Conservation (phyloP, 1,140 invertebrate genomes). For the Chironomus tepperi region DNA sequence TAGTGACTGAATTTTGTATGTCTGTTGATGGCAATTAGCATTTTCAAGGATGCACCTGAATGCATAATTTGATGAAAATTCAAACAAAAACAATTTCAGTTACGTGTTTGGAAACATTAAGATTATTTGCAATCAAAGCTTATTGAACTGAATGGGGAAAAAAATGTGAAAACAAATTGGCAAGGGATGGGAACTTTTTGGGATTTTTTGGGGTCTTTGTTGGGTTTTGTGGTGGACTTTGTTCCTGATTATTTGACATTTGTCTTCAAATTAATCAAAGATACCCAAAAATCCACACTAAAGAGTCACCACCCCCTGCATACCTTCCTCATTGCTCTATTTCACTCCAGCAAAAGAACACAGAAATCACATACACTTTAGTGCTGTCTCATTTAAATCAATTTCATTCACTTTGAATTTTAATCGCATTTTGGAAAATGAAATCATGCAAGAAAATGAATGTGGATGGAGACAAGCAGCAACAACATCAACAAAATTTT, state of each 20-base stretch:
- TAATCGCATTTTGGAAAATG: background rate
- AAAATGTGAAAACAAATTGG: background rate
- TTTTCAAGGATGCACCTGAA: slow-evolving; percentile 1
- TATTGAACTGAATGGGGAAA: slow-evolving; percentile 5
- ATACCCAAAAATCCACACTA: too few species aligned
- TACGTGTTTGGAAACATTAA: background rate
- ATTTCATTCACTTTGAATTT: slow-evolving; percentile 14
- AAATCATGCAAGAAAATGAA: background rate
- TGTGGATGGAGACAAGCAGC: too few species aligned
- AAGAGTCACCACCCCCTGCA: too few species aligned
- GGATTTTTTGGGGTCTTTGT: background rate
- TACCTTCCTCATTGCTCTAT: too few species aligned
- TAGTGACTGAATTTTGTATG: background rate
- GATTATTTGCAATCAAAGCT: slow-evolving; percentile 1
- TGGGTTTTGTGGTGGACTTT: too few species aligned
- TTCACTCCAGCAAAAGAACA: too few species aligned
- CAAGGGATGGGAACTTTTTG: too few species aligned
- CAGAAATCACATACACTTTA: too few species aligned
- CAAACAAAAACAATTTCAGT: background rate
- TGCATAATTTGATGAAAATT: slow-evolving; percentile 7
- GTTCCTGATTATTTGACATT: too few species aligned
- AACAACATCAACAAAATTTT: too few species aligned
- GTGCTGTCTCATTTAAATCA: background rate
- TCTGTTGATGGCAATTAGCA: slow-evolving; percentile 6
- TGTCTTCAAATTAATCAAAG: too few species aligned